These are phyloP conservation scores for Bombus affinis DNA, from an alignment of 1,140 invertebrate species.

Conservation along the genomic window DNA sequence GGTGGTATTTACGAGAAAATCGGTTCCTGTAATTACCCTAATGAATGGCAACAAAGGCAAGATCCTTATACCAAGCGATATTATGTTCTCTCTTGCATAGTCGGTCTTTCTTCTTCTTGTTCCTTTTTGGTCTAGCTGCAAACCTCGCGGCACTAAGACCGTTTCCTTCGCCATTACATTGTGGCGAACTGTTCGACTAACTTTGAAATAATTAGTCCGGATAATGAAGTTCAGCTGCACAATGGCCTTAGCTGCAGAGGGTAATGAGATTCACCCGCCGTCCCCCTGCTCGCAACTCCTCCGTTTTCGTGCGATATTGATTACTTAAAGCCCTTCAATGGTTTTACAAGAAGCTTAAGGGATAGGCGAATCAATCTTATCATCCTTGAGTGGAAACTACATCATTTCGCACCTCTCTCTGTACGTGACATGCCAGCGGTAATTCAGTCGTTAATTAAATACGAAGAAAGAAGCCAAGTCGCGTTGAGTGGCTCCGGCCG, in stretches of 20 bases:
- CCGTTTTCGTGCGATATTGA: conserved; percentile 73
- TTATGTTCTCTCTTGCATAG: conserved; percentile 48
- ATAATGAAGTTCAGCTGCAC: conserved; percentile 79
- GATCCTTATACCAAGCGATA: conserved; percentile 55
- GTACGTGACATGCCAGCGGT: conserved; percentile 4
- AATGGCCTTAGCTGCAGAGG: conserved; percentile 70
- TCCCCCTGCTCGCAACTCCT: conserved; percentile 14
- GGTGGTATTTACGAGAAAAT: conserved; percentile 61
- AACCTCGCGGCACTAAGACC: conserved; percentile 65
- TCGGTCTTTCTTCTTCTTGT: conserved; percentile 22
- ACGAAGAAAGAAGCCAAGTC: background rate
- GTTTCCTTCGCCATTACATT: conserved; percentile 79
- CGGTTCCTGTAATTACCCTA: conserved; percentile 73
- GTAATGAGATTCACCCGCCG: conserved; percentile 72
- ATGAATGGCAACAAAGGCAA: conserved; percentile 72
- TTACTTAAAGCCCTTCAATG: conserved; percentile 65
- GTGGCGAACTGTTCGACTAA: conserved; percentile 80
- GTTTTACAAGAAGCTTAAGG: conserved; percentile 46
- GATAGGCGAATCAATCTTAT: conserved; percentile 63
- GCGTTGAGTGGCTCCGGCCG: background rate
- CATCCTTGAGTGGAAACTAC: conserved; percentile 35
- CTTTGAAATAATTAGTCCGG: conserved; percentile 81
- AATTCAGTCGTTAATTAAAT: conserved; percentile 39
- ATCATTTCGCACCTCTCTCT: conserved; percentile 29
- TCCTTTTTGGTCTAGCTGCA: conserved; percentile 51